Evolutionary conservation across 2,113 vertebrate genomes (phyloP).

Genomic region (Microcebus jonahi): DNA sequence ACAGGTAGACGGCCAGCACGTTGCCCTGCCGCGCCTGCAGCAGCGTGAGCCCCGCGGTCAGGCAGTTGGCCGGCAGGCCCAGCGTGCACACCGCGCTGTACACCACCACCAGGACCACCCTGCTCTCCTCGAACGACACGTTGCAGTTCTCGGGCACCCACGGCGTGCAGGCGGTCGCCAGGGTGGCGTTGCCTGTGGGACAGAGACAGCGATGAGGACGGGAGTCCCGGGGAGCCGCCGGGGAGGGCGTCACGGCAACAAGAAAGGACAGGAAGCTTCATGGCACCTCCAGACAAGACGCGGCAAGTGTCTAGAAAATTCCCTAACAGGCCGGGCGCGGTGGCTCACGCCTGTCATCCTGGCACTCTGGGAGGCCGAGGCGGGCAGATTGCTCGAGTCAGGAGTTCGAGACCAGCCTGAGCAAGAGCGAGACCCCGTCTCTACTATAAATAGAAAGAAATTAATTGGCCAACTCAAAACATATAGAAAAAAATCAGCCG

Average conservation of each 20-base stretch:
- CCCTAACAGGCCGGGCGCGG: background rate
- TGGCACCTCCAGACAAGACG: rapidly evolving
- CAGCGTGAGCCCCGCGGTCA: slow-evolving; percentile 86
- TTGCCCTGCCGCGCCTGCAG: slow-evolving; percentile 86
- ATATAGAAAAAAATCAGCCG: too few species aligned
- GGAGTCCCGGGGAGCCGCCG: background rate
- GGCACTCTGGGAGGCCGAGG: too few species aligned
- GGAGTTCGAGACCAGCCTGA: too few species aligned
- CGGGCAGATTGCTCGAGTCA: too few species aligned
- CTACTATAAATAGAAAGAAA: too few species aligned
- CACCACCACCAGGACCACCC: slow-evolving; percentile 81
- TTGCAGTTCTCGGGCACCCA: background rate
- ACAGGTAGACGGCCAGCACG: slow-evolving; percentile 90
- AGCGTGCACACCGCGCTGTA: slow-evolving; percentile 87
- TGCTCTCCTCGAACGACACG: slow-evolving; percentile 75
- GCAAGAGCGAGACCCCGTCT: too few species aligned
- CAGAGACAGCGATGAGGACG: slow-evolving; percentile 5
- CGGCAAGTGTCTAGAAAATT: background rate
- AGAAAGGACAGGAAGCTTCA: rapidly evolving
- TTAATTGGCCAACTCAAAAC: too few species aligned
- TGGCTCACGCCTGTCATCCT: too few species aligned
- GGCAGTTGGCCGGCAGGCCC: slow-evolving; percentile 90
- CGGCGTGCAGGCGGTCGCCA: rapidly evolving
- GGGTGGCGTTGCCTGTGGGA: slow-evolving; percentile 66
- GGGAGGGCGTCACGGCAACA: background rate